Evolutionary conservation across 2,113 vertebrate genomes (phyloP).

Genomic region (Dromiciops gliroides): DNA sequence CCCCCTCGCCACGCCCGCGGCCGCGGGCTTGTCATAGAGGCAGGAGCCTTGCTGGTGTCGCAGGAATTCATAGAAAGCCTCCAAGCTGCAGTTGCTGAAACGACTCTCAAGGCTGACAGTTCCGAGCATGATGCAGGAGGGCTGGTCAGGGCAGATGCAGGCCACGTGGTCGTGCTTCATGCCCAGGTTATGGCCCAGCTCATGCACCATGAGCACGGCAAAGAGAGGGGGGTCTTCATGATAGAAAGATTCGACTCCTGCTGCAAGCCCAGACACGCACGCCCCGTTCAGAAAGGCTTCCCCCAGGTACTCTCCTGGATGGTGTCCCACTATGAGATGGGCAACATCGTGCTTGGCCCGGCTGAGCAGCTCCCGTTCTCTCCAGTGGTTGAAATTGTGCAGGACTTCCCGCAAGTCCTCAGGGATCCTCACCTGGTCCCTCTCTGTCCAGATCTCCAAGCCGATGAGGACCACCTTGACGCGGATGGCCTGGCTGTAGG

Average conservation of each 20-base stretch:
- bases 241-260: slow-evolving; percentile 65
- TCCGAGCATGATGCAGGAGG: slow-evolving; percentile 74
- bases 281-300: slow-evolving; percentile 58
- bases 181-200: slow-evolving; percentile 72
- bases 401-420: slow-evolving; percentile 59
- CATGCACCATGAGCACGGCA: slow-evolving; percentile 59
- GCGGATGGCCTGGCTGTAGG: slow-evolving; percentile 61
- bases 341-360: slow-evolving; percentile 61
- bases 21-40: slow-evolving; percentile 27
- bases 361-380: slow-evolving; percentile 15
- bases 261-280: slow-evolving; percentile 45
- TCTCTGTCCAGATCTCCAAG: slow-evolving; percentile 77
- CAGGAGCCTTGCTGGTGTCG: slow-evolving; percentile 24
- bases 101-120: not conserved
- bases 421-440: slow-evolving; percentile 52
- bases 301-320: not conserved
- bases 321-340: slow-evolving; percentile 61
- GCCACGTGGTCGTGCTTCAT: slow-evolving; percentile 64
- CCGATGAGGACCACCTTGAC: slow-evolving; percentile 70
- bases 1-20: not conserved
- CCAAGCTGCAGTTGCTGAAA: slow-evolving; percentile 80
- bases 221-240: slow-evolving; percentile 51
- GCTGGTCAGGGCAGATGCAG: slow-evolving; percentile 53
- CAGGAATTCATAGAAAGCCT: slow-evolving; percentile 26
- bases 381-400: slow-evolving; percentile 73